Conservation (phyloP, 2,113 vertebrate genomes). For the Microtus pennsylvanicus region DNA sequence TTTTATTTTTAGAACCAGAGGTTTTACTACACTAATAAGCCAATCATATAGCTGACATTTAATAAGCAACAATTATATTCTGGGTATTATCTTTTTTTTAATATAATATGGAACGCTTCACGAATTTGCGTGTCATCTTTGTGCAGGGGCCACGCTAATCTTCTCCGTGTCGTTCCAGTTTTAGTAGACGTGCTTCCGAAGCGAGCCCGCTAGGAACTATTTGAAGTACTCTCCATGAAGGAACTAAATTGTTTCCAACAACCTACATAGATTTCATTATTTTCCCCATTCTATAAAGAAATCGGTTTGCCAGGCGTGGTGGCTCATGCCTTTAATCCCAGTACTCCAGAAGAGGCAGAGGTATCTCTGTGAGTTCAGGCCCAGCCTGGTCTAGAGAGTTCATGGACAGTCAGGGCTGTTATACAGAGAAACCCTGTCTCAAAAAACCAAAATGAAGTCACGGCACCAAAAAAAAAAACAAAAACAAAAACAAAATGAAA, state of each 20-base stretch:
- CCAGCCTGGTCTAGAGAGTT: neutral
- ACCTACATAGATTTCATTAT: neutral
- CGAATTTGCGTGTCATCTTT: too few species aligned
- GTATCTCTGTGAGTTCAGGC: neutral
- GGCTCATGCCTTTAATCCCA: neutral
- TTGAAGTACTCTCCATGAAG: conserved; percentile 22
- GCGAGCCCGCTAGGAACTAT: neutral
- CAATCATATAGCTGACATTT: conserved; percentile 2
- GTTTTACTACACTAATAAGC: neutral
- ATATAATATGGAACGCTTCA: too few species aligned
- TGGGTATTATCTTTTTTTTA: neutral
- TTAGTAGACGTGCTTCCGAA: too few species aligned
- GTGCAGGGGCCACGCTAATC: too few species aligned
- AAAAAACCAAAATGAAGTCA: too few species aligned
- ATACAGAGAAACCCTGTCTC: neutral
- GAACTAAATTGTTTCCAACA: neutral
- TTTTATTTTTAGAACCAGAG: conserved; percentile 40
- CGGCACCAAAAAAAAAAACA: too few species aligned
- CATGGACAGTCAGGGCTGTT: neutral
- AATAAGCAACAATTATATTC: neutral
- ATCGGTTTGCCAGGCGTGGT: too few species aligned
- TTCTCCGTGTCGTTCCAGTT: too few species aligned
- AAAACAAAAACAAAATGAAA: neutral
- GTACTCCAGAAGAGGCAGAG: neutral
- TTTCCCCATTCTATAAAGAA: conserved; percentile 42